Percentiles rank a stretch among this genome's conserved stretches.
These are phyloP conservation scores for Tanypteryx hageni DNA, from an alignment of 2,888 invertebrate species.

Conservation along the genomic window DNA sequence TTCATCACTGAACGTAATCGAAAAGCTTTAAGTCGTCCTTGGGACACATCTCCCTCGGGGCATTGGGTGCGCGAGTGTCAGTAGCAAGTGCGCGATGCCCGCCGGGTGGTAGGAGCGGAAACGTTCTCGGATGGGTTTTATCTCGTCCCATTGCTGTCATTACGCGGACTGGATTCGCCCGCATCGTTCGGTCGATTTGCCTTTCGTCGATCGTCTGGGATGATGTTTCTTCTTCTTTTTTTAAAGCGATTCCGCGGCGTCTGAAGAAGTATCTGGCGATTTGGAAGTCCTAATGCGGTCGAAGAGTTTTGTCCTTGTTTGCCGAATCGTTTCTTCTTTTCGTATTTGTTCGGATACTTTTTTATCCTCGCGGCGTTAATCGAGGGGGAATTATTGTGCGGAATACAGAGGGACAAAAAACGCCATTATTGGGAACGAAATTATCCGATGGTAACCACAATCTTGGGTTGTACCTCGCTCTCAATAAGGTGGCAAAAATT, in stretches of 20 bases:
- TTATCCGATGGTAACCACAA: neutral
- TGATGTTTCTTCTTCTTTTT: too few species aligned
- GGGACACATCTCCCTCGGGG: neutral
- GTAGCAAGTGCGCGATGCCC: neutral
- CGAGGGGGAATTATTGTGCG: neutral
- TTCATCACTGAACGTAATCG: neutral
- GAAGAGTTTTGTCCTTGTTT: constrained; percentile 25
- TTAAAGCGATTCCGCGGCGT: neutral
- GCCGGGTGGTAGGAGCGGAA: neutral
- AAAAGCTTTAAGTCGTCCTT: neutral
- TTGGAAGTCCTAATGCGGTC: neutral
- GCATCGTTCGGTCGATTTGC: neutral
- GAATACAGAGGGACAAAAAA: neutral
- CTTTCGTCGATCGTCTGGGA: neutral
- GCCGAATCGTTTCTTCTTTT: neutral
- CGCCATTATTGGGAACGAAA: neutral
- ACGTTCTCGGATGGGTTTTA: neutral
- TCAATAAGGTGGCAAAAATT: neutral
- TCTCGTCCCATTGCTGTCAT: neutral
- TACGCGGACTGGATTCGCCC: neutral
- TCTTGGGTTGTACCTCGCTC: neutral
- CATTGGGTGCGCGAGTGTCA: neutral
- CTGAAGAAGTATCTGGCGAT: neutral
- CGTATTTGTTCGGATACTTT: neutral
- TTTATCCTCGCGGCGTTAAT: neutral